Evolutionary conservation across 2,888 invertebrate genomes (phyloP).

Genomic region (Tachystola acroxantha): DNA sequence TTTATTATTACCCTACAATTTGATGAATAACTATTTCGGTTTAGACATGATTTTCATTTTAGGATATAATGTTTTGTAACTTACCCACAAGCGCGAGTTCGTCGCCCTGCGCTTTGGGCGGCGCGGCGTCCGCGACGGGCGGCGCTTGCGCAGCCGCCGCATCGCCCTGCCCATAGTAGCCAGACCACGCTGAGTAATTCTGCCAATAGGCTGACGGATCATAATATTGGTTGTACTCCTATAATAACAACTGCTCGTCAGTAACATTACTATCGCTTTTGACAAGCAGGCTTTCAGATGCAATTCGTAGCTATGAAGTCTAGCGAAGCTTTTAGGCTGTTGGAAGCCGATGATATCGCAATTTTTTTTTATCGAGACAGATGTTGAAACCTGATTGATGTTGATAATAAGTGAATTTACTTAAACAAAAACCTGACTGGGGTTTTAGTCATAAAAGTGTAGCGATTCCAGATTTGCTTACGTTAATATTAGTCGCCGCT

Average conservation of each 20-base stretch:
- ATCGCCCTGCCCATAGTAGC: conserved; percentile 85
- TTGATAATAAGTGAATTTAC: no score
- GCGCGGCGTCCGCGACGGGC: conserved; percentile 35
- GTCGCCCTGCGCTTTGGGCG: conserved; percentile 74
- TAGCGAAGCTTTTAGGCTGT: conserved; percentile 10
- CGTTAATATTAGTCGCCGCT: no score
- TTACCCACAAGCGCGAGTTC: conserved; percentile 86
- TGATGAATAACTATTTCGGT: no score
- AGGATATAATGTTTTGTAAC: conserved; percentile 19
- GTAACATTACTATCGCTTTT: conserved; percentile 13
- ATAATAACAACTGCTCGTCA: conserved; percentile 45
- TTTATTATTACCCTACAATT: no score
- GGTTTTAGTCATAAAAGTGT: no score
- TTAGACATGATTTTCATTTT: no score
- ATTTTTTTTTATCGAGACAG: not conserved
- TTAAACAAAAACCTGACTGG: no score
- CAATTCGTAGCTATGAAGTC: conserved; percentile 6
- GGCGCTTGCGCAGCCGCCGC: conserved; percentile 63
- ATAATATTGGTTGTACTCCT: conserved; percentile 88
- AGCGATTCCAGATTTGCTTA: not conserved
- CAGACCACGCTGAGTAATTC: conserved; percentile 90
- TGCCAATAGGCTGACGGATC: conserved; percentile 93
- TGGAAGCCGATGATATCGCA: conserved; percentile 2
- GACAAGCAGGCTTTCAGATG: conserved; percentile 9
- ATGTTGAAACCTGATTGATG: no score